These are phyloP conservation scores for Dendrolimus pini DNA, from an alignment of 2,888 invertebrate species.

Conservation along the genomic window DNA sequence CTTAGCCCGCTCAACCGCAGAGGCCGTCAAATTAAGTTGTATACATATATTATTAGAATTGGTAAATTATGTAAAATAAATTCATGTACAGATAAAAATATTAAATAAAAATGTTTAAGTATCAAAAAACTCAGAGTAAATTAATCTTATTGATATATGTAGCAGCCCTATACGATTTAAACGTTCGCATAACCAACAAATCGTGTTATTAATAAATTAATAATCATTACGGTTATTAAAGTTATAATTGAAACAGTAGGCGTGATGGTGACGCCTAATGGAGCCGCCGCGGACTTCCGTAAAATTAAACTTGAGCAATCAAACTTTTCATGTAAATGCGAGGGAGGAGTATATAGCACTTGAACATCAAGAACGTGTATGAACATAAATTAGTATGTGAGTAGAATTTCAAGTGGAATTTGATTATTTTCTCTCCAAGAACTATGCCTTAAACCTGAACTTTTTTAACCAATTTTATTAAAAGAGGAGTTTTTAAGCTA, in stretches of 20 bases:
- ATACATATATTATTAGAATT: too few species aligned
- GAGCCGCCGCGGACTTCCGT: not conserved
- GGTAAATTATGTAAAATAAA: too few species aligned
- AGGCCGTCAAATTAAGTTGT: too few species aligned
- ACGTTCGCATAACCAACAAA: not conserved
- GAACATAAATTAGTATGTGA: not conserved
- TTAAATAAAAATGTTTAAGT: not conserved
- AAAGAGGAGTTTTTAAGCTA: too few species aligned
- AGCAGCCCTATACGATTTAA: not conserved
- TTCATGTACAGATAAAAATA: not conserved
- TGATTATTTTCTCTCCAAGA: too few species aligned
- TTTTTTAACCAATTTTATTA: too few species aligned
- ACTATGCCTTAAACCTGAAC: too few species aligned
- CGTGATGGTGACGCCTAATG: not conserved
- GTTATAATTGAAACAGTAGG: not conserved
- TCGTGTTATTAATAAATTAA: not conserved
- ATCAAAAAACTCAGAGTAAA: not conserved
- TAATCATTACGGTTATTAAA: not conserved
- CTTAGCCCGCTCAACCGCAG: too few species aligned
- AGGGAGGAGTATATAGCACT: not conserved
- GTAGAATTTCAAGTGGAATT: too few species aligned
- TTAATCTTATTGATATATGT: too few species aligned
- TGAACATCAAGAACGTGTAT: not conserved
- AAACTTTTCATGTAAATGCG: not conserved
- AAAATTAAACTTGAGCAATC: slow-evolving; percentile 3